Evolutionary conservation across 1,140 invertebrate species (phyloP), one percentile per base, ranked within the genome.

Genomic region (Drosophila punjabiensis): DNA sequence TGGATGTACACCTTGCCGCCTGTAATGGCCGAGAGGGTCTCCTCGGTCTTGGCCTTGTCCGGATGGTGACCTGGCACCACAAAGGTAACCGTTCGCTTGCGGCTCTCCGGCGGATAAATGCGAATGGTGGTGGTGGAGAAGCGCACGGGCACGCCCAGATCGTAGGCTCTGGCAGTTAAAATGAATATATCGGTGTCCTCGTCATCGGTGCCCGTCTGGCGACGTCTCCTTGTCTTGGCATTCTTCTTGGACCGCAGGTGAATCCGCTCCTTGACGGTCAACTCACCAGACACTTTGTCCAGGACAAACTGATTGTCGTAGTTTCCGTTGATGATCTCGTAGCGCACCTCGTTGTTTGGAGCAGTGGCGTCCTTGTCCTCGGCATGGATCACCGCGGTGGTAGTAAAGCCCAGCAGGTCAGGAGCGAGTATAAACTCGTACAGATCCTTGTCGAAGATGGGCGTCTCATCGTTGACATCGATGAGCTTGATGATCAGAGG

Each of bases 391-490:
- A 96, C 94, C 20, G 96, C 96, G 24, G 95, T 93, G 37, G 95
- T 94, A 5, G 96, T 96, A 82, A 97, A 97, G 83, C 96, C 95
- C 37, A 94, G 95, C 62, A 96, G 93, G 82, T 97, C 96, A 8
- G 95, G 93, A 56, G 96, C 96, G 35, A 98, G 93, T 59, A 96
- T 96, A 77, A 98, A 98, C 90, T 98, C 96, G 91, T 98, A 98
- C 3, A 96, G 93, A 10, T 95, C 94, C 87, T 96, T 96, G 65
- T 97, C 96, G 84, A 98, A 99, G 59, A 95, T 94, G 18, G 98
- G 98, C 50, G 95, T 94, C 92, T 98, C 96, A 92, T 98, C 98
- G 93, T 98, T 98, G 18, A 98, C 96, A 93, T 98, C 97, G 67
- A 97, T 92, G 52, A 98, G 93, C 92, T 96, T 95, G 74, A 98